These are phyloP conservation scores for Nannobrachium achirus DNA, from an alignment of 2,113 vertebrate species.

Conservation along the genomic window DNA sequence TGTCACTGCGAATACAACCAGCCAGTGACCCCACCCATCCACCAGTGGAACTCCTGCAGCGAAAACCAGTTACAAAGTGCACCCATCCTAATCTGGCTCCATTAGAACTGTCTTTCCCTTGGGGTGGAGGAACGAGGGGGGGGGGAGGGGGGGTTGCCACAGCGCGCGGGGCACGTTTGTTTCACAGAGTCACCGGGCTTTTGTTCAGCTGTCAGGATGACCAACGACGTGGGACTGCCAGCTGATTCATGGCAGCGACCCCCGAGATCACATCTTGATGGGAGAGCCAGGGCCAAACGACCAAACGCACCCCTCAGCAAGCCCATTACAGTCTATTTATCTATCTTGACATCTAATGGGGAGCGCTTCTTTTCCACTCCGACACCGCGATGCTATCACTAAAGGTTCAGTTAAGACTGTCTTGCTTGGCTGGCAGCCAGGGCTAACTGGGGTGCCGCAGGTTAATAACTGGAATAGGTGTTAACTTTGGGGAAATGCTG, in stretches of 20 bases:
- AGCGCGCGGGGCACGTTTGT: background rate
- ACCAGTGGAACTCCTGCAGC: slow-evolving; percentile 59
- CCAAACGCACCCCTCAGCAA: slow-evolving; percentile 67
- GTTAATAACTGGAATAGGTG: slow-evolving; percentile 64
- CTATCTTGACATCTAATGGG: slow-evolving; percentile 74
- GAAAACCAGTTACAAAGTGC: slow-evolving; percentile 61
- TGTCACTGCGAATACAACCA: slow-evolving; percentile 60
- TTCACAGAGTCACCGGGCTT: slow-evolving; percentile 54
- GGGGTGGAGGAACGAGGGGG: slow-evolving; percentile 23
- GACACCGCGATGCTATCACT: slow-evolving; percentile 63
- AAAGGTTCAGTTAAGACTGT: slow-evolving; percentile 60
- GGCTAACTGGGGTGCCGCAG: slow-evolving; percentile 54
- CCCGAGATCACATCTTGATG: slow-evolving; percentile 73
- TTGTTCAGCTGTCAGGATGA: slow-evolving; percentile 82
- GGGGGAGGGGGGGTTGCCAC: slow-evolving; percentile 25
- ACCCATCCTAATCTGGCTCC: slow-evolving; percentile 74
- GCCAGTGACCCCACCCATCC: slow-evolving; percentile 49
- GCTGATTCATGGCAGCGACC: slow-evolving; percentile 75
- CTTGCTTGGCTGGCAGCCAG: slow-evolving; percentile 19
- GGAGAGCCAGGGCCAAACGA: slow-evolving; percentile 72
- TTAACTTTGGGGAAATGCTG: slow-evolving; percentile 57
- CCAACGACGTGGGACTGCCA: slow-evolving; percentile 70
- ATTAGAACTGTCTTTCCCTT: slow-evolving; percentile 66
- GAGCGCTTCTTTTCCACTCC: slow-evolving; percentile 66
- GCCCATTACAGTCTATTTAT: slow-evolving; percentile 75